Conservation (phyloP, 2,113 vertebrate genomes). For the Gobio gobio region DNA sequence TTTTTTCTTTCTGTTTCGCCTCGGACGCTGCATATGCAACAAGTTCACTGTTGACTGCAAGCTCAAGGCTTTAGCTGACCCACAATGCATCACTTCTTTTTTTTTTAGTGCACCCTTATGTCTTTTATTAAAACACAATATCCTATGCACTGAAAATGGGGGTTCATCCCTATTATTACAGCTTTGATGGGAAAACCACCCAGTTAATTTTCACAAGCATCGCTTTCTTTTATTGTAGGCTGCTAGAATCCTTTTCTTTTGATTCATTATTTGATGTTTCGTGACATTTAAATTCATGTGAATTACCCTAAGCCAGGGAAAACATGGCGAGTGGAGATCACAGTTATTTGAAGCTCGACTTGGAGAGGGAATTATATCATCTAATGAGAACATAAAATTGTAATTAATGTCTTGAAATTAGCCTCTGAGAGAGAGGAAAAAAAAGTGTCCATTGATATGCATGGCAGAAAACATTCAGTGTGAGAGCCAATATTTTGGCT, state of each 20-base stretch:
- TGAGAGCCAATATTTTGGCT: conserved; percentile 69
- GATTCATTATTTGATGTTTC: conserved; percentile 62
- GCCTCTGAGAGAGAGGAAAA: conserved; percentile 61
- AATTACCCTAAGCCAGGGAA: conserved; percentile 54
- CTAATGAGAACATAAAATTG: conserved; percentile 60
- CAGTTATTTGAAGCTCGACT: conserved; percentile 52
- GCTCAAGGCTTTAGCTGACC: conserved; percentile 2
- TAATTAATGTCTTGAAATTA: conserved; percentile 71
- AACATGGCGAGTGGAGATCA: conserved; percentile 53
- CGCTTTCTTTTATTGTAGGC: conserved; percentile 47
- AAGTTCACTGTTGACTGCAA: conserved; percentile 22
- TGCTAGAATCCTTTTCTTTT: conserved; percentile 49
- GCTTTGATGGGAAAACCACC: conserved; percentile 40
- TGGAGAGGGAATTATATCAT: conserved; percentile 57
- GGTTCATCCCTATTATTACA: conserved; percentile 36
- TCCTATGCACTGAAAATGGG: conserved; percentile 12
- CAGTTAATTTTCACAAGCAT: conserved; percentile 39
- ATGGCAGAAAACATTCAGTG: conserved; percentile 61
- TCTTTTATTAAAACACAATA: background rate
- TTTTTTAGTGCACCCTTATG: background rate
- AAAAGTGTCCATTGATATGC: conserved; percentile 67
- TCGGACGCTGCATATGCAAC: conserved; percentile 49
- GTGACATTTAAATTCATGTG: conserved; percentile 61
- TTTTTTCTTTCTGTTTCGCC: conserved; percentile 57
- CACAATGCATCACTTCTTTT: background rate